These are phyloP conservation scores for Mus spretus DNA, from an alignment of 2,797 vertebrate genomes.

Conservation along the genomic window DNA sequence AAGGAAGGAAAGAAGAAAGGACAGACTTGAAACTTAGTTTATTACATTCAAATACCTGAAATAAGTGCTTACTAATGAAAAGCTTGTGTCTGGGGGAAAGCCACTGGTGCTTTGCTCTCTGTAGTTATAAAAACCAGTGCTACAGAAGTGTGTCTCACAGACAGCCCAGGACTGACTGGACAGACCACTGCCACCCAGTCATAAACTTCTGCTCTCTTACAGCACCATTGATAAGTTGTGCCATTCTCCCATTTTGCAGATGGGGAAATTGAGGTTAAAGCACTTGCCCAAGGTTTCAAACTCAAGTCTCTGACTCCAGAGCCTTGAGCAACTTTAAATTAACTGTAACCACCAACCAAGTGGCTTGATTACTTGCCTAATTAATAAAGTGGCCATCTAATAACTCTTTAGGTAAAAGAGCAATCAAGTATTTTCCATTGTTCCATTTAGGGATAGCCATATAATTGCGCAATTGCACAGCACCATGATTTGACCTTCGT, in stretches of 20 bases:
- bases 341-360: not conserved
- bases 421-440: not conserved
- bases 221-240: not conserved
- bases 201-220: not conserved
- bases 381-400: not conserved
- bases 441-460: not conserved
- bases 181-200: not conserved
- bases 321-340: constrained; percentile 40
- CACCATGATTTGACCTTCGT: not conserved
- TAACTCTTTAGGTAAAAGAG: not conserved
- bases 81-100: not conserved
- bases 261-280: not conserved
- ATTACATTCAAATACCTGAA: not conserved
- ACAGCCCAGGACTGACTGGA: not conserved
- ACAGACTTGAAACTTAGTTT: constrained; percentile 12
- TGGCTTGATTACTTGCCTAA: not conserved
- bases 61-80: not conserved
- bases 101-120: not conserved
- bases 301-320: not conserved
- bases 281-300: constrained; percentile 36
- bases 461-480: not conserved
- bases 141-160: constrained; percentile 16
- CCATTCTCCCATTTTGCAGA: constrained; percentile 1
- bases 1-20: not conserved
- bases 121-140: constrained; percentile 13